Evolutionary conservation across 2,888 invertebrate species (phyloP).

Genomic region (Drosophila prolongata): DNA sequence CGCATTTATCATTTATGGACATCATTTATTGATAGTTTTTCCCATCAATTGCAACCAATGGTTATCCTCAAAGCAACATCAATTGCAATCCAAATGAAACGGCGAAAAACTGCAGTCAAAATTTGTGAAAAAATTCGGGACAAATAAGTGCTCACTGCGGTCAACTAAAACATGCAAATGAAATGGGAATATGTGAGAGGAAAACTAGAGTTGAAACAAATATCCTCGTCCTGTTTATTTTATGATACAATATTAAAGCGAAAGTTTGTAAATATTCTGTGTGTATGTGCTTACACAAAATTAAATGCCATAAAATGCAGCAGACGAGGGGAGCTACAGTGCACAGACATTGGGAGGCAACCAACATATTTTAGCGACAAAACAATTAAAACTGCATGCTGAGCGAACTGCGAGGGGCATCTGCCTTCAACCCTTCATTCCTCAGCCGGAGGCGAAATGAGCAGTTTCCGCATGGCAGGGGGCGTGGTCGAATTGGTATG

Average conservation of each 20-base stretch:
- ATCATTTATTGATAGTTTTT: conserved; percentile 25
- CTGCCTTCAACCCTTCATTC: not conserved
- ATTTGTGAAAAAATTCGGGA: conserved; percentile 23
- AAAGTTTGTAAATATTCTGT: conserved; percentile 38
- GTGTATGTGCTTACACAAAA: conserved; percentile 38
- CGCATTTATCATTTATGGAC: conserved; percentile 6
- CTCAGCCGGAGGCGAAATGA: conserved; percentile 62
- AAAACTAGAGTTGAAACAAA: conserved; percentile 8
- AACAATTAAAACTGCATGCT: conserved; percentile 73
- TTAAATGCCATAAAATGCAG: conserved; percentile 68
- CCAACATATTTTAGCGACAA: conserved; percentile 61
- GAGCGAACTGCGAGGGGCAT: conserved; percentile 46
- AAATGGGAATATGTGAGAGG: conserved; percentile 3
- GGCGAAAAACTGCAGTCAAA: conserved; percentile 22
- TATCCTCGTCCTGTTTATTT: conserved; percentile 34
- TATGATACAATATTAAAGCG: conserved; percentile 47
- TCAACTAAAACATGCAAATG: conserved; percentile 24
- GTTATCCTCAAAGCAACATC: conserved; percentile 19
- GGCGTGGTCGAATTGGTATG: not conserved
- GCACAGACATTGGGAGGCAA: conserved; percentile 33
- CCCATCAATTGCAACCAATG: conserved; percentile 19
- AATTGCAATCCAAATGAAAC: conserved; percentile 26
- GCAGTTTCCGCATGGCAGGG: conserved; percentile 57
- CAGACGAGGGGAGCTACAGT: not conserved
- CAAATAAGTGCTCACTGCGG: conserved; percentile 35